Evolutionary conservation across 1,140 invertebrate species (phyloP), one percentile per base, ranked within the genome.

Genomic region (Amphibalanus amphitrite): DNA sequence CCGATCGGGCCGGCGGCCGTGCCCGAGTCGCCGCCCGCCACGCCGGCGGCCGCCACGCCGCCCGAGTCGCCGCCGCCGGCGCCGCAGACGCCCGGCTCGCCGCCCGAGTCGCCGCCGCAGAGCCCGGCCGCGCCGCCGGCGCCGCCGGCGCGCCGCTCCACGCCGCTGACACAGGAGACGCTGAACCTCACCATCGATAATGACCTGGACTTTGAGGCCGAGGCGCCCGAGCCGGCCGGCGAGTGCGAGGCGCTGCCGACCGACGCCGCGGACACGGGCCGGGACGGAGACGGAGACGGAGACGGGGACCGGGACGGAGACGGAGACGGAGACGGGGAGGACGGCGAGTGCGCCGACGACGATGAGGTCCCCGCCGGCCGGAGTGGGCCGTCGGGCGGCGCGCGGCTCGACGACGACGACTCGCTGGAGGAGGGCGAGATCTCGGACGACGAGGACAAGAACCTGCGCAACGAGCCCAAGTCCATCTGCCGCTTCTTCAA

Each of bases 131-230:
- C 17, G 38, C 17, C 47, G 47, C 13, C 47, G 10, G 47, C 47
- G 47, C 47, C 47, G 47, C 47, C 47, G 6, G 10, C 47, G 47
- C 47, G 47, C 47, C 47, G 47, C 10, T 59, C 47, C 47, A 59
- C 47, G 47, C 47, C 47, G 1, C 47, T 59, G 6, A 23, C 47
- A 20, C 47, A 59, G 20, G 47, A 59, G 47, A 59, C 47, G 47
- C 65, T 67, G n/a, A 28, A 67, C 28, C 65, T 28, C 10, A 15
- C 65, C 26, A 28, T 67, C 65, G 65, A 67, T 17, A 26, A 67
- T 8, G 65, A 67, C 23, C 77, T 92, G 26, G 90, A 92, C 77
- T 92, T 92, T 81, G 90, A 92, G 80, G 90, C 90, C 20, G 90
- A 92, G 47, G 89, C 89, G 83, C 90, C 88, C 78, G 83, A 86